Evolutionary conservation across 2,888 invertebrate species (phyloP).

Genomic region (Minunthozetes semirufus): DNA sequence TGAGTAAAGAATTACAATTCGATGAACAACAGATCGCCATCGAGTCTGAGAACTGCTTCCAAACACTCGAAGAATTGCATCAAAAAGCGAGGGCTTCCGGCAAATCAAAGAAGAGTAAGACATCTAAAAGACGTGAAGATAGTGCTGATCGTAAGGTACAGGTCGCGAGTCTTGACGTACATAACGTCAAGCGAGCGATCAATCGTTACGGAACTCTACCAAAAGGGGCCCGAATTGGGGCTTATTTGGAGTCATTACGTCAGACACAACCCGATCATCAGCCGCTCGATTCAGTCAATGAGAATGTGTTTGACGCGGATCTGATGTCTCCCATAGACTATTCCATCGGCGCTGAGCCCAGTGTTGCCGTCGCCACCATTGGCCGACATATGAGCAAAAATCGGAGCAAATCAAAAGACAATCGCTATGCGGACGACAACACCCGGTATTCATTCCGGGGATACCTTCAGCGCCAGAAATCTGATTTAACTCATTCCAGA

Average conservation of each 20-base stretch:
- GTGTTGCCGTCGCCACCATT: constrained; percentile 15
- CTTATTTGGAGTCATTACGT: constrained; percentile 85
- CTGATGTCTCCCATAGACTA: constrained; percentile 30
- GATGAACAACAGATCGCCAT: constrained; percentile 17
- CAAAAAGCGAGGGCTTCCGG: not conserved
- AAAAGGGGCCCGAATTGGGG: constrained; percentile 91
- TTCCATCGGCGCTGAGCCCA: constrained; percentile 7
- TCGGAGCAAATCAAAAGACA: constrained; percentile 32
- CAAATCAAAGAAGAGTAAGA: not conserved
- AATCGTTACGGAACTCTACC: constrained; percentile 94
- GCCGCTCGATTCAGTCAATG: constrained; percentile 37
- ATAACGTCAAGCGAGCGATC: constrained; percentile 81
- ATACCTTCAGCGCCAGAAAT: constrained; percentile 44
- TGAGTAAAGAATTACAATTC: constrained; percentile 40
- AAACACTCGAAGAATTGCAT: constrained; percentile 27
- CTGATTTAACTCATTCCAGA: constrained; percentile 47
- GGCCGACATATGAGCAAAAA: constrained; percentile 15
- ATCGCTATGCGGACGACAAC: constrained; percentile 11
- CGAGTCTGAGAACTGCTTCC: not conserved
- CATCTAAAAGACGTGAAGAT: not conserved
- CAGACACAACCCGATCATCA: constrained; percentile 50
- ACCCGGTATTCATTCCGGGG: constrained; percentile 35
- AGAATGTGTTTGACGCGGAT: constrained; percentile 36
- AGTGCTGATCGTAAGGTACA: constrained; percentile 54
- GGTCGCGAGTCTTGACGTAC: constrained; percentile 86